These are phyloP conservation scores for Dunckerocampus dactyliophorus DNA, from an alignment of 2,113 vertebrate species.

Conservation along the genomic window DNA sequence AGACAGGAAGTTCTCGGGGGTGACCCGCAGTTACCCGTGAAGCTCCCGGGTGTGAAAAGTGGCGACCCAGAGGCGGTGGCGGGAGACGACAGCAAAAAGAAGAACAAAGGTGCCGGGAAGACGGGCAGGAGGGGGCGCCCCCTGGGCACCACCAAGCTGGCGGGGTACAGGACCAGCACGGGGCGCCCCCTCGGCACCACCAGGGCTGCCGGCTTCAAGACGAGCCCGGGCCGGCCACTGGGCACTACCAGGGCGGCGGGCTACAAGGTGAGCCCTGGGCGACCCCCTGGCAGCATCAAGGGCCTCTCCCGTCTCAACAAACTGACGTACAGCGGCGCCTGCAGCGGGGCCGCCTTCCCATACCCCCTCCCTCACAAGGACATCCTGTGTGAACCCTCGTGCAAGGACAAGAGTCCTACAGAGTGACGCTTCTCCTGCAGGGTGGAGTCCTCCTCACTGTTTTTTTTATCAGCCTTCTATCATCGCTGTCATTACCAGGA, in stretches of 20 bases:
- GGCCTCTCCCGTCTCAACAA: slow-evolving; percentile 91
- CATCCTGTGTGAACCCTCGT: slow-evolving; percentile 79
- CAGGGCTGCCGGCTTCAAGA: slow-evolving; percentile 97
- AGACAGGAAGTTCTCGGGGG: slow-evolving; percentile 80
- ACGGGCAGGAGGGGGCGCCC: slow-evolving; percentile 90
- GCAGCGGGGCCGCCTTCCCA: slow-evolving; percentile 86
- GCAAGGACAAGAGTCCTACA: slow-evolving; percentile 81
- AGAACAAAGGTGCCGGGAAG: slow-evolving; percentile 83
- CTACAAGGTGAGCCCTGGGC: slow-evolving; percentile 96
- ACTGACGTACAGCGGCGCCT: slow-evolving; percentile 83
- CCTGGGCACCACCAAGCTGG: slow-evolving; percentile 93
- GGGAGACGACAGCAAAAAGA: slow-evolving; percentile 88
- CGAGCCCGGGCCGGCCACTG: slow-evolving; percentile 93
- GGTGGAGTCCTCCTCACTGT: not conserved
- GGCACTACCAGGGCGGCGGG: slow-evolving; percentile 96
- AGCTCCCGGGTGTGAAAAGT: slow-evolving; percentile 73
- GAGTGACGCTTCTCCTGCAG: slow-evolving; percentile 68
- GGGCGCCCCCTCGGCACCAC: slow-evolving; percentile 95
- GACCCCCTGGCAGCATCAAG: slow-evolving; percentile 98
- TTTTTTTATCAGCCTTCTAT: not conserved
- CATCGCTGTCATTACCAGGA: too few species aligned
- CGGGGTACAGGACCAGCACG: slow-evolving; percentile 97
- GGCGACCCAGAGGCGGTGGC: slow-evolving; percentile 72
- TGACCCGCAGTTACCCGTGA: slow-evolving; percentile 73
- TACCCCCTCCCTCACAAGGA: slow-evolving; percentile 87